These are phyloP conservation scores for Geophilus truncorum DNA, from an alignment of 2,888 invertebrate species.

Conservation along the genomic window DNA sequence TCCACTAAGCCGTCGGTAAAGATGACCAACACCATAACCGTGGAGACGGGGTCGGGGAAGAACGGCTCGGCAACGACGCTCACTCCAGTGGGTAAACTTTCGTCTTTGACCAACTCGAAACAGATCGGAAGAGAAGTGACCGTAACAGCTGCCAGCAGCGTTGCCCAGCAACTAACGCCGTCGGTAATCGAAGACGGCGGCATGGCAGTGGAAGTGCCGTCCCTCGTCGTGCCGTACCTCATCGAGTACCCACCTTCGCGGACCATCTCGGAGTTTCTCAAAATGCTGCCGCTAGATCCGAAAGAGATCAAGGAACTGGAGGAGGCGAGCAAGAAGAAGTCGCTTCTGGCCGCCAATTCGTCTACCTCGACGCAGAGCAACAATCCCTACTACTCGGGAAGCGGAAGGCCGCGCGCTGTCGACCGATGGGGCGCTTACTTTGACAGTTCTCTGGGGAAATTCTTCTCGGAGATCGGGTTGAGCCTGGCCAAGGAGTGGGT, in stretches of 20 bases:
- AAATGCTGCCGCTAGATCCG: conserved; percentile 33
- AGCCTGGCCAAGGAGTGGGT: conserved; percentile 89
- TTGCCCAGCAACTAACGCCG: background rate
- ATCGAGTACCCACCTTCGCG: conserved; percentile 82
- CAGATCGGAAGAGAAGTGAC: background rate
- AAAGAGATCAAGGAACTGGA: conserved; percentile 40
- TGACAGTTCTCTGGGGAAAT: conserved; percentile 79
- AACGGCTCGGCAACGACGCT: background rate
- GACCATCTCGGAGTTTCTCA: conserved; percentile 63
- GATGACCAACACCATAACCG: conserved; percentile 28
- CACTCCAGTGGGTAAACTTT: conserved; percentile 37
- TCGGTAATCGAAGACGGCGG: conserved; percentile 72
- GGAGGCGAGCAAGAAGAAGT: conserved; percentile 36
- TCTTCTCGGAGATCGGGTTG: conserved; percentile 84
- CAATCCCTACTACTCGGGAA: conserved; percentile 40
- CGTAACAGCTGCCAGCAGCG: background rate
- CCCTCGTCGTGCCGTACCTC: conserved; percentile 87
- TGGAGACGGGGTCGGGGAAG: background rate
- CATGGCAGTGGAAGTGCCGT: conserved; percentile 87
- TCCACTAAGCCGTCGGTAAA: background rate
- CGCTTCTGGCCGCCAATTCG: background rate
- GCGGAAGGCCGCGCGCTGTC: conserved; percentile 40
- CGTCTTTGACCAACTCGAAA: conserved; percentile 28
- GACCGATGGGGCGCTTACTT: conserved; percentile 58
- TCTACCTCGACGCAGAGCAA: conserved; percentile 35